Conservation (phyloP, 2,797 vertebrate species). For the Enteromius mattozi region DNA sequence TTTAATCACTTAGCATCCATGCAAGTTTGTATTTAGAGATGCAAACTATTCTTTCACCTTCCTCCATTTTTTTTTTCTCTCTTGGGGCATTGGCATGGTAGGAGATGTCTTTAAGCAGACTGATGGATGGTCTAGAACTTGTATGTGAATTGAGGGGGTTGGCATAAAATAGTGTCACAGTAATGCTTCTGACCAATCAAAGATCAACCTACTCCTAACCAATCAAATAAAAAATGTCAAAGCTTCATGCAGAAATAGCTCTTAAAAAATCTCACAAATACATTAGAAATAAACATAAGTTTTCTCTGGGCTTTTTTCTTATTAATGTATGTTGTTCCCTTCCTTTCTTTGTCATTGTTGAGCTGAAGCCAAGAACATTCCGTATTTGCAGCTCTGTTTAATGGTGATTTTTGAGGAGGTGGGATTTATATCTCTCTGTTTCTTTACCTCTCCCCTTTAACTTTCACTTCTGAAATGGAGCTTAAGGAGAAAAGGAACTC, state of each 20-base stretch:
- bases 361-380: slow-evolving; percentile 82
- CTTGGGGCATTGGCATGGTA: slow-evolving; percentile 58
- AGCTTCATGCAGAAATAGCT: slow-evolving; percentile 30
- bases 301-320: slow-evolving; percentile 47
- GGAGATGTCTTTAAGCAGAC: slow-evolving; percentile 79
- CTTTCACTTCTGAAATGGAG: slow-evolving; percentile 61
- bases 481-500: slow-evolving; percentile 63
- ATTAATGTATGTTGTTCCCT: slow-evolving; percentile 75
- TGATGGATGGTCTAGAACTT: slow-evolving; percentile 74
- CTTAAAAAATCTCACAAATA: slow-evolving; percentile 14
- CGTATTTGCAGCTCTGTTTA: slow-evolving; percentile 78
- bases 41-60: slow-evolving; percentile 53
- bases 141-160: slow-evolving; percentile 68
- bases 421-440: slow-evolving; percentile 47
- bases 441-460: slow-evolving; percentile 29
- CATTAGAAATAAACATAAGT: not conserved
- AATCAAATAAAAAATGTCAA: slow-evolving; percentile 24
- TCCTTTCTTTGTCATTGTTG: slow-evolving; percentile 80
- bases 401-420: slow-evolving; percentile 76
- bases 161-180: slow-evolving; percentile 56
- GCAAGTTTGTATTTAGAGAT: slow-evolving; percentile 59
- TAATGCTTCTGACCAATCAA: slow-evolving; percentile 46
- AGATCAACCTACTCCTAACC: slow-evolving; percentile 47
- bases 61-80: slow-evolving; percentile 45
- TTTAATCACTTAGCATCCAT: slow-evolving; percentile 68